A percentile compares a stretch with the other conserved stretches of the same genome.
phyloP scores from a whole-genome alignment of 2,888 invertebrate genomes.

The Rhingia rostrata region DNA sequence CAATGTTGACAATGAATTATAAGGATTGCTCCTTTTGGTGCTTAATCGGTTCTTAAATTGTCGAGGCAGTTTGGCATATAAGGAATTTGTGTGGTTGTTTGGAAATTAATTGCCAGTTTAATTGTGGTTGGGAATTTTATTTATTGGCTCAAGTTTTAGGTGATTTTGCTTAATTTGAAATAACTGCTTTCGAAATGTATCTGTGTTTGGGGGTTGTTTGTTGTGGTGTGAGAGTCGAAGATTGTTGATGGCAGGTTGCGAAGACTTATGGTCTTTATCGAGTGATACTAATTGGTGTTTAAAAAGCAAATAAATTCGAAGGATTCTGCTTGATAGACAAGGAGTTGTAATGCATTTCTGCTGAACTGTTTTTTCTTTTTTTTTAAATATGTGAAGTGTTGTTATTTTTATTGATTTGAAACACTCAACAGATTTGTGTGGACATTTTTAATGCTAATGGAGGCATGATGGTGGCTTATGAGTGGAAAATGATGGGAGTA shows the following conservation, averaged over 20 bases:
- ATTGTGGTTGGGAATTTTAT: slow-evolving; percentile 60
- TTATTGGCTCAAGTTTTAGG: slow-evolving; percentile 66
- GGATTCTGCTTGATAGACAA: background rate
- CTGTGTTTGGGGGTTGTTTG: background rate
- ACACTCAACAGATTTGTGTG: too few species aligned
- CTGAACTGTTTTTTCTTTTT: too few species aligned
- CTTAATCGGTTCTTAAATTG: slow-evolving; percentile 74
- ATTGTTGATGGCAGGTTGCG: slow-evolving; percentile 12
- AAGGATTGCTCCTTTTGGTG: slow-evolving; percentile 58
- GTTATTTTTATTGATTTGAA: too few species aligned
- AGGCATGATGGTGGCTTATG: too few species aligned
- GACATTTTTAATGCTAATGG: too few species aligned
- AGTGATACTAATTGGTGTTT: slow-evolving; percentile 36
- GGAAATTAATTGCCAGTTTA: slow-evolving; percentile 67
- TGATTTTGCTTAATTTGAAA: slow-evolving; percentile 54
- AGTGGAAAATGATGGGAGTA: too few species aligned
- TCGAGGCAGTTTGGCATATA: slow-evolving; percentile 66
- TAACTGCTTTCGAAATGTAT: slow-evolving; percentile 41
- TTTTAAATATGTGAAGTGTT: too few species aligned
- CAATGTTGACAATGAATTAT: slow-evolving; percentile 72
- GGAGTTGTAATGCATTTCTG: background rate
- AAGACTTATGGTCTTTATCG: slow-evolving; percentile 23
- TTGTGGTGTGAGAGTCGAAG: background rate
- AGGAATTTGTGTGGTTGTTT: slow-evolving; percentile 60
- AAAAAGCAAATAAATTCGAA: slow-evolving; percentile 14